Evolutionary conservation across 2,888 invertebrate genomes (phyloP), one percentile per base, ranked within the genome.

Genomic region (Eupeodes luniger): DNA sequence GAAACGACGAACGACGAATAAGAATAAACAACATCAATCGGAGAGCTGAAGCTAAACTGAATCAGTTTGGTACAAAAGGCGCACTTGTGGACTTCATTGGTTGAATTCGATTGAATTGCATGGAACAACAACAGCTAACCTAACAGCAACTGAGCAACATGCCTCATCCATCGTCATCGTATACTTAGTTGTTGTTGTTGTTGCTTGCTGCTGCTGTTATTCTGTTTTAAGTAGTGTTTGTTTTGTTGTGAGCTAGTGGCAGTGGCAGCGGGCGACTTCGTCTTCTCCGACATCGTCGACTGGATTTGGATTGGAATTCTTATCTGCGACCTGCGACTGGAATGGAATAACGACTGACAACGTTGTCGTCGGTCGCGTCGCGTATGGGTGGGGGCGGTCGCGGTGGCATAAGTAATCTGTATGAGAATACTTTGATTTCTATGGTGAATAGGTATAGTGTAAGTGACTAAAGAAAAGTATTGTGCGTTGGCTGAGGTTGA

Each of bases 21-120:
- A 51, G 72, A 59, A 72, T 47, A 85, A 85, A 75, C 77, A 87
- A 88, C 67, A 77, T 85, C 85, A 88, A 88, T 88, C 85, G 77
- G 77, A 88, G 88, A 88, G 88, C 88, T 88, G 69, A 85, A 88
- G 78, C 27, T 81, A 69, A 78, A 88, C 88, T 88, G 85, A 85
- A 88, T 62, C 74, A 70, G 74, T 69, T 74, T 27, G 64, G 75
- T 85, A 78, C 85, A 85, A 88, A 88, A 88, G 85, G 85, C 88
- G 88, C 88, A 88, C 88, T 88, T 85, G 85, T 88, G 85, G 85
- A 81, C 88, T 81, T 81, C 81, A 74, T 69, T 75, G 88, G 88
- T 88, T 88, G 84, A 88, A 88, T 85, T 85, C 85, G 88, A 88
- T 88, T 88, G 88, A 88, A 88, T 78, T 81, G 84, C 84, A 75